phyloP scores from a whole-genome alignment of 2,113 vertebrate genomes.

The Meleagris gallopavo region DNA sequence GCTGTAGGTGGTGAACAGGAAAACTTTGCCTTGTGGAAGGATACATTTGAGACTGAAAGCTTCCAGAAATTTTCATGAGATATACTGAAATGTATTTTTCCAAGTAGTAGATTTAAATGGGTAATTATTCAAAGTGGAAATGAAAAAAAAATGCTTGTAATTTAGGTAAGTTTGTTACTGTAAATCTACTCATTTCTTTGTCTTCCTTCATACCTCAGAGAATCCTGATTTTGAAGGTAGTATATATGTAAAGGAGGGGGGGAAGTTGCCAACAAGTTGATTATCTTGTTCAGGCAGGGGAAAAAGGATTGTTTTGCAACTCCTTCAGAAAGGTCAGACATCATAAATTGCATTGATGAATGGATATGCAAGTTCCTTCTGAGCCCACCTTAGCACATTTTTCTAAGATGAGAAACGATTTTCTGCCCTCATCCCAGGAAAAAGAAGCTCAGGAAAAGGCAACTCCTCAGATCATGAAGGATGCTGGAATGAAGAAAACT shows the following conservation, averaged over 20 bases:
- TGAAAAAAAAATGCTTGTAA: not conserved
- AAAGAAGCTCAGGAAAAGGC: conserved; percentile 93
- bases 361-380: not conserved
- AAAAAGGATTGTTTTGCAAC: not conserved
- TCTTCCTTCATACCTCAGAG: not conserved
- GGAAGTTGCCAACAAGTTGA: not conserved
- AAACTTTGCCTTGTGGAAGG: not conserved
- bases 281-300: not conserved
- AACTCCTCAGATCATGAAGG: conserved; percentile 91
- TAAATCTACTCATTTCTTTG: not conserved
- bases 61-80: not conserved
- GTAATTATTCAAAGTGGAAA: not conserved
- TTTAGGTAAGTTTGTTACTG: not conserved
- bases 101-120: not conserved
- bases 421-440: conserved; percentile 81
- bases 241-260: too few species aligned
- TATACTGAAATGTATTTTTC: not conserved
- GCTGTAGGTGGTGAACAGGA: not conserved
- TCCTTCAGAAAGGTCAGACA: not conserved
- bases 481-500: conserved; percentile 94
- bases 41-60: not conserved
- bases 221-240: not conserved
- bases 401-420: not conserved
- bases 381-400: not conserved
- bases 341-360: not conserved